Evolutionary conservation across 1,140 invertebrate genomes (phyloP).

Genomic region (Andricus grossulariae): DNA sequence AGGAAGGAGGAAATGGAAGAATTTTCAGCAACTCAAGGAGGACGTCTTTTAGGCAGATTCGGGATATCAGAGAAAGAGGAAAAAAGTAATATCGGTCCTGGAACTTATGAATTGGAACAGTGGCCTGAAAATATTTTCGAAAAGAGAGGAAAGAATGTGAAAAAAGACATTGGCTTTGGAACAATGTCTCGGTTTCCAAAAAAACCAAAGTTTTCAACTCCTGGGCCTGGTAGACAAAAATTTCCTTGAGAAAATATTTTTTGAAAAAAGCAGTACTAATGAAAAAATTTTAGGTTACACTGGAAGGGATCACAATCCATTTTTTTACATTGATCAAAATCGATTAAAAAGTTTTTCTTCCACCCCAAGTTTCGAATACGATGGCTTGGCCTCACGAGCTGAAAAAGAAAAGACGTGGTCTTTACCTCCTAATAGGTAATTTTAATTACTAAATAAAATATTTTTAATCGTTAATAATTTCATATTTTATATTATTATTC

Average conservation of each 20-base stretch:
- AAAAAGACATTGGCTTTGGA: slow-evolving; percentile 43
- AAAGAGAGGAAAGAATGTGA: slow-evolving; percentile 24
- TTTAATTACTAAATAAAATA: neutral
- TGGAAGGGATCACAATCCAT: slow-evolving; percentile 43
- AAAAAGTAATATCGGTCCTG: slow-evolving; percentile 38
- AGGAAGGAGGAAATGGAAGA: neutral
- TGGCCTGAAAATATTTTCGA: slow-evolving; percentile 47
- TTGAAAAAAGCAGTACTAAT: neutral
- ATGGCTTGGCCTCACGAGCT: slow-evolving; percentile 46
- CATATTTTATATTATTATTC: neutral
- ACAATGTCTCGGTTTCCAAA: slow-evolving; percentile 35
- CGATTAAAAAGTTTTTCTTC: slow-evolving; percentile 34
- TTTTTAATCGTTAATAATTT: too few relatives aligned
- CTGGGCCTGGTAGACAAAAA: slow-evolving; percentile 51
- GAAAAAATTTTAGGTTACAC: slow-evolving; percentile 48
- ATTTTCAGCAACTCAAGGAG: neutral
- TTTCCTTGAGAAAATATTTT: too few relatives aligned
- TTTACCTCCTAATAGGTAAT: slow-evolving; percentile 46
- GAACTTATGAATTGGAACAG: slow-evolving; percentile 42
- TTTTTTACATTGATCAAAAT: slow-evolving; percentile 47
- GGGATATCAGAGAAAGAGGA: neutral
- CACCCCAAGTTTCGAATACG: slow-evolving; percentile 49
- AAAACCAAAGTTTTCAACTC: slow-evolving; percentile 35
- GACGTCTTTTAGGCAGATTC: neutral
- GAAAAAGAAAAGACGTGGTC: slow-evolving; percentile 27